Percentiles rank a stretch among this genome's conserved stretches.
Evolutionary conservation across 2,113 vertebrate genomes (phyloP).

Genomic region (Sebastes schlegelii): DNA sequence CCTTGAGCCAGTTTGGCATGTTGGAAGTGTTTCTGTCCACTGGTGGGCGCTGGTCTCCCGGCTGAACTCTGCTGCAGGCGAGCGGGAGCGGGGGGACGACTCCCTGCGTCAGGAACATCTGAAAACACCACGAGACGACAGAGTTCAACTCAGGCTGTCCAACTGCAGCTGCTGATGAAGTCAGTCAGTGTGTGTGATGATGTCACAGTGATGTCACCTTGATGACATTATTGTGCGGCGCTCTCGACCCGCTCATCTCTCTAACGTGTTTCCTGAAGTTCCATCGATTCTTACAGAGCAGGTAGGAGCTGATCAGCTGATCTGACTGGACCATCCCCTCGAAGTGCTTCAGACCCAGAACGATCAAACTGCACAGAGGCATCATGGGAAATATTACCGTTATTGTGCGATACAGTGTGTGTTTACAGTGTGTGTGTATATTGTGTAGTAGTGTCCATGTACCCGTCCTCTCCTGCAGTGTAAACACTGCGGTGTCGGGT

Average conservation of each 20-base stretch:
- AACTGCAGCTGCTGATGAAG: neutral
- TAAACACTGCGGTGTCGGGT: constrained; percentile 85
- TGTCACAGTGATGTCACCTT: constrained; percentile 80
- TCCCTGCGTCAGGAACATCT: constrained; percentile 74
- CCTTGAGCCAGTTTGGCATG: constrained; percentile 93
- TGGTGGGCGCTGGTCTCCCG: constrained; percentile 84
- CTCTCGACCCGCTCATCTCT: constrained; percentile 86
- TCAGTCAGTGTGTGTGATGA: neutral
- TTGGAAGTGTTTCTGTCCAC: constrained; percentile 79
- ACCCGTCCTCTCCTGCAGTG: constrained; percentile 94
- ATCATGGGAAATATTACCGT: constrained; percentile 6
- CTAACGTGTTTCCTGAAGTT: constrained; percentile 88
- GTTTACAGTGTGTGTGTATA: constrained; percentile 31
- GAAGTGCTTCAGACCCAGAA: constrained; percentile 94
- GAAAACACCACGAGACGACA: constrained; percentile 4
- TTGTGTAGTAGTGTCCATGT: constrained; percentile 28
- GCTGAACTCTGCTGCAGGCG: constrained; percentile 85
- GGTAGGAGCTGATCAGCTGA: constrained; percentile 92
- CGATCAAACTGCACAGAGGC: constrained; percentile 85
- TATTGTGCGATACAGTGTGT: neutral
- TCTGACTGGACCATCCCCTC: constrained; percentile 86
- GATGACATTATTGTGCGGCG: constrained; percentile 84
- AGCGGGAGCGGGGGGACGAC: constrained; percentile 80
- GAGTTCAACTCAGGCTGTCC: neutral
- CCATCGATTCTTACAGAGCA: constrained; percentile 88